Evolutionary conservation across 2,113 vertebrate genomes (phyloP).

Genomic region (Malurus cyaneus): DNA sequence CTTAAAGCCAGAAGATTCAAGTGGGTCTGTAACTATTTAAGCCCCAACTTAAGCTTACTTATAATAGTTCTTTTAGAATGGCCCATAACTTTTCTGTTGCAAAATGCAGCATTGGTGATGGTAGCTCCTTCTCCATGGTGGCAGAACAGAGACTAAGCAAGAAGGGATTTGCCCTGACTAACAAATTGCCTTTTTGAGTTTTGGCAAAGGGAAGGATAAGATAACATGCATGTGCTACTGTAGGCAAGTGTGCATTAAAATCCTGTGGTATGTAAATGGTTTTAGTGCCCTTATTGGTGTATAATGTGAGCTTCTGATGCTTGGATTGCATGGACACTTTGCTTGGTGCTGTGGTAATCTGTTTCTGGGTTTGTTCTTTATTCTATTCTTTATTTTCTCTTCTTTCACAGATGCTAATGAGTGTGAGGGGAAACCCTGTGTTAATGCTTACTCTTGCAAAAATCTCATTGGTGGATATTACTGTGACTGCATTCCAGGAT

Average conservation of each 20-base stretch:
- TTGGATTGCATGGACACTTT: conserved; percentile 50
- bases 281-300: neutral
- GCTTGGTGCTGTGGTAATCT: conserved; percentile 56
- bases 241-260: neutral
- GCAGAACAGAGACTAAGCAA: conserved; percentile 10
- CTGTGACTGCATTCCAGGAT: conserved; percentile 95
- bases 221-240: conserved; percentile 22
- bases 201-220: neutral
- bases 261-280: neutral
- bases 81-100: neutral
- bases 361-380: conserved; percentile 67
- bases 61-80: neutral
- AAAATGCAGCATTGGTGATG: conserved; percentile 36
- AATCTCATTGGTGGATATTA: conserved; percentile 99
- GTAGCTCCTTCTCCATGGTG: conserved; percentile 29
- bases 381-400: conserved; percentile 78
- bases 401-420: conserved; percentile 95
- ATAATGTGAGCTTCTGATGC: conserved; percentile 13
- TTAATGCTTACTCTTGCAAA: conserved; percentile 98
- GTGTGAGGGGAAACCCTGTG: conserved; percentile 90
- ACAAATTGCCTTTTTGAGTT: neutral
- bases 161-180: conserved; percentile 17
- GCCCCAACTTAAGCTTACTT: neutral
- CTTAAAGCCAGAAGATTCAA: neutral
- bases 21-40: neutral